Base-by-base conservation (phyloP, 2,888 invertebrate species). In the Zhuqinia jingwanae region DNA sequence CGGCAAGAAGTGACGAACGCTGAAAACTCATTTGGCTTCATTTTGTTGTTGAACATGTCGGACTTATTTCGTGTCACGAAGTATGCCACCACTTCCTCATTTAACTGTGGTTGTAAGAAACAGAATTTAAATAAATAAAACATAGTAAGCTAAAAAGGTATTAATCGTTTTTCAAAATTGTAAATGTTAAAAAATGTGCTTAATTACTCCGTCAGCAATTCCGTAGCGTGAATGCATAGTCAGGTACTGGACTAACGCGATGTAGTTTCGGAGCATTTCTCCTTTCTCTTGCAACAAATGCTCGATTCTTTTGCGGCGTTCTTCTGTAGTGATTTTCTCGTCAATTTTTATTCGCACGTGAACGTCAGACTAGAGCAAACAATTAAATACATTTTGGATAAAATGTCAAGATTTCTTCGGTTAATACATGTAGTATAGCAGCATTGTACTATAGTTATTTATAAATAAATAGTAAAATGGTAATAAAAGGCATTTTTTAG, bases 1-100 rank as follows among this genome's bases (percentile, higher is more conserved):
- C 86, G 63, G 17, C 80, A 81, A 8, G 53, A 68, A 8, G 86
- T 68, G 15, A 86, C 36, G 15, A 86, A 86, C 5, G 80, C 56
- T 13, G 86, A 80, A 65, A 80, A 86, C 8, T 86, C 76, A 8
- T 13, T 3, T 0, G 76, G 20, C 15, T 53, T 27, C 86, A 86
- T 86, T 27, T 81, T 86, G 11, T 80, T 27, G 1, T 76, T 56
- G 60, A 63, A 85, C 17, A 27, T 42, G 2, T 15, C 30, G 1
- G 70, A 47, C 15, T 10, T 45, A 22, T 70, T 70, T 2, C 70
- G 70, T 1, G 20, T 8, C 1, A 5, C 20, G 0, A 70, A 17
- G 70, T 70, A 70, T 1, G 1, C 45, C 2, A 8, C 22, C 1
- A 70, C 8, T 5, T 75, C 53, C 5, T 75, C 17, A 11, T 13